Evolutionary conservation across 2,888 invertebrate genomes (phyloP).

Genomic region (Tipula helvola): DNA sequence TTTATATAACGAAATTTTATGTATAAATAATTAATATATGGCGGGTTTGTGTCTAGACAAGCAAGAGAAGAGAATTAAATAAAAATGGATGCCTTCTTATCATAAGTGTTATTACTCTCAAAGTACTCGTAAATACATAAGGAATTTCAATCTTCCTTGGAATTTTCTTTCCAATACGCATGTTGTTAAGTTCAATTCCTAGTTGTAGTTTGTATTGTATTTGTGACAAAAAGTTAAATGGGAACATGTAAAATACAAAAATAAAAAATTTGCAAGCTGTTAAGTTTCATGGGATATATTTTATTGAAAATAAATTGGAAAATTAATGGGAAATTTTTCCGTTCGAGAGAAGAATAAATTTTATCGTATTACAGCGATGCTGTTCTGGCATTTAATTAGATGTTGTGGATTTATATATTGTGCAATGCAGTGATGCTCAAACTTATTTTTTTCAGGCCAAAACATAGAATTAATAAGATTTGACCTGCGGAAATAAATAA

Average conservation of each 20-base stretch:
- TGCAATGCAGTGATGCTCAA: too few species aligned
- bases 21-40: neutral
- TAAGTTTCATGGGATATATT: neutral
- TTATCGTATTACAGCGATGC: too few species aligned
- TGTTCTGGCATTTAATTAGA: too few species aligned
- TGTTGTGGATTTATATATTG: too few species aligned
- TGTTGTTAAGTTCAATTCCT: neutral
- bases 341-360: neutral
- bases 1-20: neutral
- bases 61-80: neutral
- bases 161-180: neutral
- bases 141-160: neutral
- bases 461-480: too few species aligned
- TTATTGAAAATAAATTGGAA: neutral
- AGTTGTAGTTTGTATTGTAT: neutral
- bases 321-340: neutral
- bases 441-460: too few species aligned
- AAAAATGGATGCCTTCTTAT: neutral
- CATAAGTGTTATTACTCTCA: too few species aligned
- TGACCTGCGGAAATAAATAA: too few species aligned
- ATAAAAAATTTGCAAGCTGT: neutral
- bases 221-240: neutral
- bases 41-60: neutral
- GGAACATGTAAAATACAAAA: neutral
- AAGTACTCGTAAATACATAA: too few species aligned